A percentile compares a stretch with the other conserved stretches of the same genome.
phyloP scores from a whole-genome alignment of 2,113 vertebrate genomes.

The Aegypius monachus region DNA sequence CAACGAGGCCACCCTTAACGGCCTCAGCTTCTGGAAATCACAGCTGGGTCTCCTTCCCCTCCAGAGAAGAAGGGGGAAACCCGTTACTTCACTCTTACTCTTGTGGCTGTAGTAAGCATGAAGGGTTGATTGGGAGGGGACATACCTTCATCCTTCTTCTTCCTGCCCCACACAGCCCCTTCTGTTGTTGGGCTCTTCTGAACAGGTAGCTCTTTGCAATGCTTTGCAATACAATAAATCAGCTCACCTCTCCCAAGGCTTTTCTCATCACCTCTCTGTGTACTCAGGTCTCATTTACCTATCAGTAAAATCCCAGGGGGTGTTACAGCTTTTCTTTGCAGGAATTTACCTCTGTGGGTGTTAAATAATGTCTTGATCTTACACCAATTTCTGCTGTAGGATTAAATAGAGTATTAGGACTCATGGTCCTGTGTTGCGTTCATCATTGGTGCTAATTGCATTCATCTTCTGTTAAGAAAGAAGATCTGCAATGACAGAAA shows the following conservation, averaged over 20 bases:
- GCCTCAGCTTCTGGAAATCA: neutral
- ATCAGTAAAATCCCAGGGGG: neutral
- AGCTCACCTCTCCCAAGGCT: neutral
- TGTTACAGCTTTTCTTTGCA: neutral
- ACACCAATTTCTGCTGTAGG: neutral
- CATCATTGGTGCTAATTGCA: neutral
- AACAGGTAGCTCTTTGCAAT: neutral
- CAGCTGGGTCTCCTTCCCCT: neutral
- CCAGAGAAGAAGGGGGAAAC: neutral
- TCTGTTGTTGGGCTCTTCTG: neutral
- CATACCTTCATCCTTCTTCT: neutral
- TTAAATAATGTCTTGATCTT: neutral
- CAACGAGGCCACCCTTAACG: neutral
- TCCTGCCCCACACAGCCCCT: neutral
- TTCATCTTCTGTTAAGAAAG: neutral
- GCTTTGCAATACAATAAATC: neutral
- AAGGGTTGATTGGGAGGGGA: neutral
- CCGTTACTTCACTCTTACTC: neutral
- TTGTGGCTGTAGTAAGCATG: neutral
- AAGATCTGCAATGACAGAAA: neutral
- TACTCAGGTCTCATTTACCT: neutral
- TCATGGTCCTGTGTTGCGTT: neutral
- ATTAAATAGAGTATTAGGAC: neutral
- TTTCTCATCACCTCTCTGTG: neutral
- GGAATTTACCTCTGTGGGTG: neutral